Evolutionary conservation across 2,113 vertebrate species (phyloP), one percentile per base, ranked within the genome.

Genomic region (Odocoileus virginianus): DNA sequence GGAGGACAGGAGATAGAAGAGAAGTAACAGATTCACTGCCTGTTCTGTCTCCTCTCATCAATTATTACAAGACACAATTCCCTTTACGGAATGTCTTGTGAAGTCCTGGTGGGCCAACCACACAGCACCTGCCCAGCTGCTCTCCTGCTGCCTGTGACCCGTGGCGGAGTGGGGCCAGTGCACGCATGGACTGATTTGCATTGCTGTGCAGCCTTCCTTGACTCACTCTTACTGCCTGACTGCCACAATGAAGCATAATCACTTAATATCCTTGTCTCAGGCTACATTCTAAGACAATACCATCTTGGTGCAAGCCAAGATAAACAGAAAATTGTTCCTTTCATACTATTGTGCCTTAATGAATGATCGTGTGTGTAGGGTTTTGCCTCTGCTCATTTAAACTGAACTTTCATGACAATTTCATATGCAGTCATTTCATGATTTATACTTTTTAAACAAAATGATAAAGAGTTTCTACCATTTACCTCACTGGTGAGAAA

Each of bases 401-500:
- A 89, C 21, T 58, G 52, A 45, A 28, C 13, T 45, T 61, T 89
- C 57, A 17, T 50, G 84, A 86, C 27, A 89, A 40, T 83, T 92
- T 83, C 64, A 58, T 45, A 76, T 33, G 9, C 1, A 90, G 9
- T 52, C 55, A 71, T 81, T 81, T 86, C 54, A 89, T 5, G 8
- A 86, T 82, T 92, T 89, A 61, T 36, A 61, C 7, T 74, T 54
- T 74, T 71, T 54, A 88, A 96, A 84, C 11, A 85, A 79, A 95
- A 92, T 55, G 4, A 2, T 47, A 45, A 50, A 8, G 40, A 47
- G 10, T 58, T 58, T 76, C 54, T 47, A 47, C 6, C 40, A 54
- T 78, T 88, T 71, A 84, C 23, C 28, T 67, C 33, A 58, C 40
- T 47, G 76, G 15, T 47, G 33, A 57, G 45, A 36, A 95, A 50